phyloP scores from a whole-genome alignment of 1,140 invertebrate species.

The Caenorhabditis brenneri region DNA sequence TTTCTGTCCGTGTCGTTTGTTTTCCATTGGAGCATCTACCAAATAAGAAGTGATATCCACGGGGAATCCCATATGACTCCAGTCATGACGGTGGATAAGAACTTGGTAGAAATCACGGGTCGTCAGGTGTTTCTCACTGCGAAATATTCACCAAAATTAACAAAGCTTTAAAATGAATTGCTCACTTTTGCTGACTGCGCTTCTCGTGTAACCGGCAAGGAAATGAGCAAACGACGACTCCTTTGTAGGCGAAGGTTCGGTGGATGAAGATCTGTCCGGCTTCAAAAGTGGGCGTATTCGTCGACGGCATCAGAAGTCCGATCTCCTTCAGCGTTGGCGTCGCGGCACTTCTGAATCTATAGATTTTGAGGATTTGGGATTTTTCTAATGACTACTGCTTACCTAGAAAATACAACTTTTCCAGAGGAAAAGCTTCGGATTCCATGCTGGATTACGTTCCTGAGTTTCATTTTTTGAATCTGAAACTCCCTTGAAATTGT shows the following conservation, averaged over 20 bases:
- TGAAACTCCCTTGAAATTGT: not conserved
- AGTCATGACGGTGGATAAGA: slow-evolving; percentile 63
- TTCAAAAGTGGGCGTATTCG: not conserved
- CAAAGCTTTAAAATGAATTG: not conserved
- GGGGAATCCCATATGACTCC: slow-evolving; percentile 64
- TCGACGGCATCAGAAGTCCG: slow-evolving; percentile 21
- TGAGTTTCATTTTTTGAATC: too few species aligned
- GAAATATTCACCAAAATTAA: not conserved
- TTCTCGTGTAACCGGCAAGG: slow-evolving; percentile 53
- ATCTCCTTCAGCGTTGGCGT: slow-evolving; percentile 51
- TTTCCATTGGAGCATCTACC: slow-evolving; percentile 29
- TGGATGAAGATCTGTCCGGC: slow-evolving; percentile 64
- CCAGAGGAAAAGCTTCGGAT: not conserved
- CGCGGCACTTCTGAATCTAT: slow-evolving; percentile 53
- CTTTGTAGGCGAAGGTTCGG: slow-evolving; percentile 65
- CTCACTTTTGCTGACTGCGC: slow-evolving; percentile 25
- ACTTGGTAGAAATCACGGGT: slow-evolving; percentile 64
- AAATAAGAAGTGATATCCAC: slow-evolving; percentile 64
- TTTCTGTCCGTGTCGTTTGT: slow-evolving; percentile 21
- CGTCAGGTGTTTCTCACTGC: slow-evolving; percentile 22
- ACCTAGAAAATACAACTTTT: not conserved
- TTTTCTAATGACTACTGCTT: not conserved
- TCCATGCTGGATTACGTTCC: not conserved
- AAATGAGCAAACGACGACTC: slow-evolving; percentile 64
- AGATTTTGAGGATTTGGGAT: not conserved